Evolutionary conservation across 2,797 vertebrate genomes (phyloP).

Genomic region (Menidia menidia): DNA sequence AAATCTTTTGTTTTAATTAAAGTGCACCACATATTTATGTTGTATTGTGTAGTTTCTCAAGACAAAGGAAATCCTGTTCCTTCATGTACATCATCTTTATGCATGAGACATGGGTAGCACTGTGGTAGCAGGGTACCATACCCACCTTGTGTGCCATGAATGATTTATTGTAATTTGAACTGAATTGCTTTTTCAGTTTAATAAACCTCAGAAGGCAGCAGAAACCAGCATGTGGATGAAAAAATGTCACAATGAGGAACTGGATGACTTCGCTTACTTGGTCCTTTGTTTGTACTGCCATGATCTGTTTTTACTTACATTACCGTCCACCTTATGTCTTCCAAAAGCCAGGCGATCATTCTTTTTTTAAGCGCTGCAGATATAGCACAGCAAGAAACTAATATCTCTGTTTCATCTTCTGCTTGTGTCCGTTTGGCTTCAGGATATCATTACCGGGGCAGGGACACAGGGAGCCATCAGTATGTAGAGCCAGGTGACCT

Average conservation of each 20-base stretch:
- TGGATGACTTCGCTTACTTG: slow-evolving; percentile 47
- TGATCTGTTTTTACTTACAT: slow-evolving; percentile 49
- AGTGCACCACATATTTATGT: no score
- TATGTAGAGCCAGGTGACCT: slow-evolving; percentile 69
- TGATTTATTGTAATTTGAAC: no score
- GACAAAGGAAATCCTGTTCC: no score
- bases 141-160: no score
- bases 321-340: slow-evolving; percentile 35
- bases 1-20: no score
- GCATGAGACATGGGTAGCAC: no score
- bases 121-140: no score
- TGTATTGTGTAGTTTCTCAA: no score
- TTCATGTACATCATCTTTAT: no score
- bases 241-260: slow-evolving; percentile 47
- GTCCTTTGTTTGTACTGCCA: slow-evolving; percentile 63
- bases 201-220: background rate
- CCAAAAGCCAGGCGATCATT: no score
- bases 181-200: no score
- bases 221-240: slow-evolving; percentile 46
- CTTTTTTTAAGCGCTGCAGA: slow-evolving; percentile 64
- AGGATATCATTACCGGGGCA: slow-evolving; percentile 67
- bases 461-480: slow-evolving; percentile 43
- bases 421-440: slow-evolving; percentile 70
- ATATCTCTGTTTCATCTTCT: slow-evolving; percentile 67
- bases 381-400: slow-evolving; percentile 40